Evolutionary conservation across 1,140 invertebrate species (phyloP).

Genomic region (Drosophila serrata): DNA sequence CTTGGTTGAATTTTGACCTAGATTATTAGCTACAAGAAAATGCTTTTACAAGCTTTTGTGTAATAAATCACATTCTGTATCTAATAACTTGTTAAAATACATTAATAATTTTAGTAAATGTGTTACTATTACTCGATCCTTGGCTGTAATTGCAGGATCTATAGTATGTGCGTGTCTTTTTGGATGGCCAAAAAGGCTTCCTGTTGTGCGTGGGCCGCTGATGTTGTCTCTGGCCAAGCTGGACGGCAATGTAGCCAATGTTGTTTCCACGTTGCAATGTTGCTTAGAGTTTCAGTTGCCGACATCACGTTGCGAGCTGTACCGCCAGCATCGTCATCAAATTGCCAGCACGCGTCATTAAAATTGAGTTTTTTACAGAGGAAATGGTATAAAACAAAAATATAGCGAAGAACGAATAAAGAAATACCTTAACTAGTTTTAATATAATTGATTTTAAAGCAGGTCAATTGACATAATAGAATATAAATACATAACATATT

Average conservation of each 20-base stretch:
- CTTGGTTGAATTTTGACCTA: too few species aligned
- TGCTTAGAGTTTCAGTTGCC: constrained; percentile 5
- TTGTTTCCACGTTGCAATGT: constrained; percentile 32
- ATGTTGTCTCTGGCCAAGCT: constrained; percentile 44
- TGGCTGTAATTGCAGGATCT: background rate
- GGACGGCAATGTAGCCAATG: constrained; percentile 29
- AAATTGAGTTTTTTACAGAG: constrained; percentile 28
- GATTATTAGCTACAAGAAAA: background rate
- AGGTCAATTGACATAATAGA: background rate
- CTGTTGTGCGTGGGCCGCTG: constrained; percentile 74
- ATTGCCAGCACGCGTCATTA: constrained; percentile 70
- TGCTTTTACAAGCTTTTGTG: background rate
- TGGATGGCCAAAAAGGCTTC: constrained; percentile 70
- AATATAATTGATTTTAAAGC: background rate
- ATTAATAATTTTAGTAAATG: background rate
- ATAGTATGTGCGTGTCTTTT: constrained; percentile 47
- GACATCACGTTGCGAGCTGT: constrained; percentile 25
- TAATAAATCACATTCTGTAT: background rate
- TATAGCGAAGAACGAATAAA: constrained; percentile 14
- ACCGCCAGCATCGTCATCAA: constrained; percentile 46
- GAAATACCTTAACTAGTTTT: constrained; percentile 3
- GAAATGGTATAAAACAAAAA: constrained; percentile 14
- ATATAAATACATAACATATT: too few species aligned
- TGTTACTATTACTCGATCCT: background rate
- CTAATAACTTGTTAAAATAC: background rate